Conservation (phyloP, 2,113 vertebrate genomes). For the Dunckerocampus dactyliophorus region DNA sequence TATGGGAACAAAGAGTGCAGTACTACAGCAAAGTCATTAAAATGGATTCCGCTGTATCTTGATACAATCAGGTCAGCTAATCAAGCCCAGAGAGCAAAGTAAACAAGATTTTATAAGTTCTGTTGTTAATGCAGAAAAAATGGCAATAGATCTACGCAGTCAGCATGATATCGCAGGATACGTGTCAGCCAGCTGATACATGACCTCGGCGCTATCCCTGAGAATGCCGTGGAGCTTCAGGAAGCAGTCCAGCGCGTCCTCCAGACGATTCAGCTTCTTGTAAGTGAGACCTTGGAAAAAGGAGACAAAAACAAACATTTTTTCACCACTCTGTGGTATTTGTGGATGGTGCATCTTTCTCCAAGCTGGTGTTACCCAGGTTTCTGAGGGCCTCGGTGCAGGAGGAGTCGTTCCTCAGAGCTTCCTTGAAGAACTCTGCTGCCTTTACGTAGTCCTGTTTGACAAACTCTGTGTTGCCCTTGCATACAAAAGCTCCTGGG, state of each 20-base stretch:
- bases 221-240: constrained; percentile 93
- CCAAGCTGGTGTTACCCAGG: constrained; percentile 73
- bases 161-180: constrained; percentile 73
- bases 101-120: no score
- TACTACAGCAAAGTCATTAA: no score
- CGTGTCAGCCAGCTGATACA: constrained; percentile 89
- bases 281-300: constrained; percentile 80
- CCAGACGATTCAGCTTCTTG: constrained; percentile 83
- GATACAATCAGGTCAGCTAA: no score
- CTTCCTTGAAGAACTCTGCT: constrained; percentile 93
- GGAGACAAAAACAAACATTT: background rate
- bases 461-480: constrained; percentile 88
- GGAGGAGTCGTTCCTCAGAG: constrained; percentile 93
- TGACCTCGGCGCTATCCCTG: constrained; percentile 86
- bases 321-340: no score
- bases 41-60: no score
- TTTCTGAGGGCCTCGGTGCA: constrained; percentile 97
- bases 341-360: background rate
- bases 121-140: no score
- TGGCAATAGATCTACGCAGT: no score
- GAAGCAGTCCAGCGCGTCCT: constrained; percentile 91
- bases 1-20: background rate
- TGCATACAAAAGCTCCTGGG: constrained; percentile 91
- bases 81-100: no score
- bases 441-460: constrained; percentile 89